Evolutionary conservation across 2,797 vertebrate genomes (phyloP).

Genomic region (Cercopithecus neglectus): DNA sequence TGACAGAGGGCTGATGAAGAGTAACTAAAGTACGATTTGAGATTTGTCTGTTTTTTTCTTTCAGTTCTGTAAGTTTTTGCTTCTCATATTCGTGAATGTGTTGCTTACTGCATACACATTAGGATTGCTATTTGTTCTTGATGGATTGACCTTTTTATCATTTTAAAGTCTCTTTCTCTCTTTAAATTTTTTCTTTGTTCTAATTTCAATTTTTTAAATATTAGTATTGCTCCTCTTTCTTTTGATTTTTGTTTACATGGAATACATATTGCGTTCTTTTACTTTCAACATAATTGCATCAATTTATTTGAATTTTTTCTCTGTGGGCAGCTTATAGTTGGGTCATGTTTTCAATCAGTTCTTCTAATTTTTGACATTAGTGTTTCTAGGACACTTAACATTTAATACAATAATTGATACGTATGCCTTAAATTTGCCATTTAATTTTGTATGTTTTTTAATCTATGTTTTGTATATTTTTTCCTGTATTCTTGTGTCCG

Average conservation of each 20-base stretch:
- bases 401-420: neutral
- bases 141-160: neutral
- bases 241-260: neutral
- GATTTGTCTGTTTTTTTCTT: neutral
- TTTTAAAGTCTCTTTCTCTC: neutral
- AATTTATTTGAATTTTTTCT: neutral
- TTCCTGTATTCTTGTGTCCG: neutral
- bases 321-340: neutral
- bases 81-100: neutral
- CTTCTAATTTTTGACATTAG: too few relatives aligned
- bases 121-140: neutral
- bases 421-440: neutral
- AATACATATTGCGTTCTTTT: neutral
- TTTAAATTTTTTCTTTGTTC: neutral
- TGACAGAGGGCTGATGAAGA: neutral
- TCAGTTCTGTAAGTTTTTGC: neutral
- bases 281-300: neutral
- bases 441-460: neutral
- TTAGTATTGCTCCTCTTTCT: neutral
- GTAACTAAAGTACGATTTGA: neutral
- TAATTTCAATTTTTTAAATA: neutral
- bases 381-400: neutral
- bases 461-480: neutral
- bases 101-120: neutral
- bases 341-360: neutral